These are phyloP conservation scores for Ptilonorhynchus violaceus DNA, from an alignment of 2,113 vertebrate genomes.

Conservation along the genomic window DNA sequence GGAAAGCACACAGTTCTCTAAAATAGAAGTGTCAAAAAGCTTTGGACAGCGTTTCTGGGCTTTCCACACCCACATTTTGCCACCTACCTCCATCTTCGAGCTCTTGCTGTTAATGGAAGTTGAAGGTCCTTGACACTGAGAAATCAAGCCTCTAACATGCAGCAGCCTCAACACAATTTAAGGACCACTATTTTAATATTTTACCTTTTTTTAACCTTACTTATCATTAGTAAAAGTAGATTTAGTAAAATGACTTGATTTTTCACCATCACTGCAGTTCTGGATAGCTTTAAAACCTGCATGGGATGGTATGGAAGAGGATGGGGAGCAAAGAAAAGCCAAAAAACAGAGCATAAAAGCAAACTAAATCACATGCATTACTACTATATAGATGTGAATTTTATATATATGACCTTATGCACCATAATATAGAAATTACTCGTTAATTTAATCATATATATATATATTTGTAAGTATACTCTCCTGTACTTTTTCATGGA, in stretches of 20 bases:
- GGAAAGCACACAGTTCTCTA: neutral
- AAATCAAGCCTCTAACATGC: fast-evolving
- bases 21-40: neutral
- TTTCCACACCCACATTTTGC: neutral
- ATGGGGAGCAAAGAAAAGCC: neutral
- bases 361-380: neutral
- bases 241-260: neutral
- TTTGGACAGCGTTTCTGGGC: neutral
- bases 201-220: neutral
- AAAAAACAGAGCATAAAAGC: neutral
- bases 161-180: neutral
- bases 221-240: neutral
- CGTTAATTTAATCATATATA: neutral
- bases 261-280: neutral
- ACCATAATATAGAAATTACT: neutral
- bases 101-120: neutral
- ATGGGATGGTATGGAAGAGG: neutral
- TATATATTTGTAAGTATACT: neutral
- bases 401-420: neutral
- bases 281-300: neutral
- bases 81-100: neutral
- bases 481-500: neutral
- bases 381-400: neutral
- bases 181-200: neutral
- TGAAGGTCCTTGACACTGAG: neutral